Evolutionary conservation across 2,113 vertebrate genomes (phyloP), one percentile per base, ranked within the genome.

Genomic region (Forbesichthys agassizii): DNA sequence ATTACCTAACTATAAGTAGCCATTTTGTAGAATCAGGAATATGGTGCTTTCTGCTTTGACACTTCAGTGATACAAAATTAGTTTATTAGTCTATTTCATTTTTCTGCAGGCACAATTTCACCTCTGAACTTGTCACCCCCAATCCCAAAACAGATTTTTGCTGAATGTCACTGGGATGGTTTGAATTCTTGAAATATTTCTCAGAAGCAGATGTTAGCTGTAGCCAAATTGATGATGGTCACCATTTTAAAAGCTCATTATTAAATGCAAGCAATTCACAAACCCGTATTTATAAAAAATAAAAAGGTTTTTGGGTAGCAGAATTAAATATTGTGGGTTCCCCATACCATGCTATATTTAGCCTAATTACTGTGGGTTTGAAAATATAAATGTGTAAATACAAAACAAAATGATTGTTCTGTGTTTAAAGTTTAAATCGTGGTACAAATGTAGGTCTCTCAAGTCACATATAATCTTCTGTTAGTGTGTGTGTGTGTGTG

Each of bases 101-200:
- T 52, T 66, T 14, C 4, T 57, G 3, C 2, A 27, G 61, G 59
- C 13, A n/a, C 14, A 16, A n/a, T 18, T 14, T 12, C 52, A 47
- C 27, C 65, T 48, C 65, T 48, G 36, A 47, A 62, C 48, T 78
- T 64, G 77, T 56, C 80, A 65, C 64, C 63, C 5, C 14, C 65
- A 14, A 55, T 77, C 72, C 67, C 51, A 77, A 86, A 90, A 88
- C 64, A 61, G 77, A 73, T 68, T 72, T 10, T 71, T 53, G 72
- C 62, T 13, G 5, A 64, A 48, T 75, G 77, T 87, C 61, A 18
- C 64, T 79, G 48, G 61, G 47, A 83, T 88, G 59, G 64, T 76
- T 73, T 6, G 71, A 84, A 61, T 64, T 82, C 75, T 54, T 86
- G 46, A 13, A 75, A 84, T 71, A 74, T 61, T 80, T 83, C 51